Evolutionary conservation across 2,888 invertebrate species (phyloP).

Genomic region (Kuschelorhynchus macadamiae): DNA sequence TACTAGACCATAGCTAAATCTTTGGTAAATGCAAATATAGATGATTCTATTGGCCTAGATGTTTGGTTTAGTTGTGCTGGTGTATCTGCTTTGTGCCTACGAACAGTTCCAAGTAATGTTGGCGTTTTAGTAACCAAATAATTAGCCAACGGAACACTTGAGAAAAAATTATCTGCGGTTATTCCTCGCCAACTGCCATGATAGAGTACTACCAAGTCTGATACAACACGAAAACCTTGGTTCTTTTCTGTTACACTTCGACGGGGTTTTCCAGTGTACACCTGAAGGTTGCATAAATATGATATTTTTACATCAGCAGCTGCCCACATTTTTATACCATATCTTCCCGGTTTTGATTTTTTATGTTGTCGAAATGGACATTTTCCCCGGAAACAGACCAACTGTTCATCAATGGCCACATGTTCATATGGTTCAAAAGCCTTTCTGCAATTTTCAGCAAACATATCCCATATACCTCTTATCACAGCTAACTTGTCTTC

Average conservation of each 20-base stretch:
- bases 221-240: conserved; percentile 45
- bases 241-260: conserved; percentile 28
- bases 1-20: too few relatives aligned
- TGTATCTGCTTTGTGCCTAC: conserved; percentile 42
- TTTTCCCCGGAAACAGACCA: conserved; percentile 42
- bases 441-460: conserved; percentile 37
- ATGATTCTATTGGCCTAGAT: too few relatives aligned
- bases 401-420: conserved; percentile 48
- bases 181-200: conserved; percentile 36
- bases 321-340: conserved; percentile 45
- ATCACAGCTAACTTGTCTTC: too few relatives aligned
- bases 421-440: conserved; percentile 44
- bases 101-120: conserved; percentile 51
- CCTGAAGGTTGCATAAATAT: conserved; percentile 49
- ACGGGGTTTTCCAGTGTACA: conserved; percentile 1
- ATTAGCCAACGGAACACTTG: conserved; percentile 23
- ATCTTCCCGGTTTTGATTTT: conserved; percentile 41
- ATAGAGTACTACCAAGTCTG: conserved; percentile 14
- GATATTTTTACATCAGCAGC: conserved; percentile 44
- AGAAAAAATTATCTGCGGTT: conserved; percentile 20
- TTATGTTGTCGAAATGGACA: conserved; percentile 49
- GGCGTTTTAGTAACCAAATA: conserved; percentile 9
- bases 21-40: too few relatives aligned
- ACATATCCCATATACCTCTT: conserved; percentile 35
- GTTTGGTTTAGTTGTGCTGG: too few relatives aligned